These are phyloP conservation scores for Bubalus kerabau DNA, from an alignment of 2,113 vertebrate genomes.

Conservation along the genomic window DNA sequence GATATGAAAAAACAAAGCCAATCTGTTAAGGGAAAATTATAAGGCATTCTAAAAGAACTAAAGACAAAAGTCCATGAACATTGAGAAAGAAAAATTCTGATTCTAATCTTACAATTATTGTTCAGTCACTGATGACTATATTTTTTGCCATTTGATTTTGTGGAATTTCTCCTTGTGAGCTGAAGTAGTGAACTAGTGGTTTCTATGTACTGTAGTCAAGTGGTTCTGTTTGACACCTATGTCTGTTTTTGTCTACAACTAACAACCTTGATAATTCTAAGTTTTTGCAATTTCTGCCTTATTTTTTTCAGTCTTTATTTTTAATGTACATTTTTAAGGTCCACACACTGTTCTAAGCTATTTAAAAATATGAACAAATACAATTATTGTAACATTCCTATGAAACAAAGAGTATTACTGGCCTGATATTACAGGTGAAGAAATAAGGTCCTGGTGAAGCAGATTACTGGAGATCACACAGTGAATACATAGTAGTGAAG, in stretches of 20 bases:
- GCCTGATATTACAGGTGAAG: neutral
- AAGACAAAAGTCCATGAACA: neutral
- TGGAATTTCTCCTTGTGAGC: too few species aligned
- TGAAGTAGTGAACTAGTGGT: neutral
- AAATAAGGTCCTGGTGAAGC: neutral
- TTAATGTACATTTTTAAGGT: neutral
- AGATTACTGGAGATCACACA: neutral
- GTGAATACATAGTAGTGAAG: neutral
- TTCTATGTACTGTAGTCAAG: neutral
- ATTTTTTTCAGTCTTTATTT: neutral
- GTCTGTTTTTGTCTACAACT: neutral
- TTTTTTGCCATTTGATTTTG: neutral
- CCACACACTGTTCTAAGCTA: neutral
- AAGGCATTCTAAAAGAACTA: neutral
- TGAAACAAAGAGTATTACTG: neutral
- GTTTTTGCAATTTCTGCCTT: neutral
- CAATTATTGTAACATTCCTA: neutral
- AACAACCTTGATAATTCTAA: neutral
- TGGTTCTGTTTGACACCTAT: accelerated
- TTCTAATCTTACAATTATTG: neutral
- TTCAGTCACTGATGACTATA: neutral
- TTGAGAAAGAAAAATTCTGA: neutral
- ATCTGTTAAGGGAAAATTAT: neutral
- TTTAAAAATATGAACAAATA: neutral
- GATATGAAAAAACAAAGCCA: neutral